Percentiles rank a stretch among this genome's conserved stretches.
Conservation (phyloP, 1,140 invertebrate genomes). For the Papilio glaucus region DNA sequence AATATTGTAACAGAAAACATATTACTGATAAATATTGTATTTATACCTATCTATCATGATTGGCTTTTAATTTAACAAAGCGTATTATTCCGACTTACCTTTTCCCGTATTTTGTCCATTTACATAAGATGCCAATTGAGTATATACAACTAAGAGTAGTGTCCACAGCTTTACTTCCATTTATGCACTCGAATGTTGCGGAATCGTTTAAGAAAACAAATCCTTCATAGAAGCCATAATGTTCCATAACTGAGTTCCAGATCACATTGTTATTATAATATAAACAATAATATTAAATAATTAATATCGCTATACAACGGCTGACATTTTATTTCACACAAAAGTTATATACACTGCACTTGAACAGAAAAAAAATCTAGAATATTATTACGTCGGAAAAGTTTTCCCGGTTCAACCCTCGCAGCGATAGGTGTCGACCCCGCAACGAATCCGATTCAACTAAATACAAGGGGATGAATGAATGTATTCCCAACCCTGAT, state of each 20-base stretch:
- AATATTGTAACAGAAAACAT: no score
- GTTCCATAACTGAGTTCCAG: conserved; percentile 68
- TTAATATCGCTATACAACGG: background rate
- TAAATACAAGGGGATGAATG: conserved; percentile 65
- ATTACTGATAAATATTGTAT: no score
- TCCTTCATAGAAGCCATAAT: conserved; percentile 52
- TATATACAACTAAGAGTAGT: conserved; percentile 61
- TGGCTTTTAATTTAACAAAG: no score
- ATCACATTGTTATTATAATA: conserved; percentile 49
- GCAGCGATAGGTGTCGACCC: conserved; percentile 49
- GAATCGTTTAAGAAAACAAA: conserved; percentile 59
- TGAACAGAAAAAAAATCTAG: conserved; percentile 18
- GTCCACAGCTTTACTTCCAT: conserved; percentile 77
- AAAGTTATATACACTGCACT: conserved; percentile 1
- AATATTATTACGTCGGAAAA: conserved; percentile 58
- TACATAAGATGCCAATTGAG: conserved; percentile 55
- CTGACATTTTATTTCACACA: background rate
- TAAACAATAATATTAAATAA: background rate
- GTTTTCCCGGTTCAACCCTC: conserved; percentile 50
- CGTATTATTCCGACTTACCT: conserved; percentile 61
- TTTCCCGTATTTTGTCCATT: conserved; percentile 56
- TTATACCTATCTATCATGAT: no score
- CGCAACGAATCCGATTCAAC: conserved; percentile 49
- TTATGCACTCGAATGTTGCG: conserved; percentile 62
- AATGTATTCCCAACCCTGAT: conserved; percentile 45